Percentiles rank a stretch among this genome's conserved stretches.
These are phyloP conservation scores for Stegophylla sp. DNA, from an alignment of 2,888 invertebrate genomes.

Conservation along the genomic window DNA sequence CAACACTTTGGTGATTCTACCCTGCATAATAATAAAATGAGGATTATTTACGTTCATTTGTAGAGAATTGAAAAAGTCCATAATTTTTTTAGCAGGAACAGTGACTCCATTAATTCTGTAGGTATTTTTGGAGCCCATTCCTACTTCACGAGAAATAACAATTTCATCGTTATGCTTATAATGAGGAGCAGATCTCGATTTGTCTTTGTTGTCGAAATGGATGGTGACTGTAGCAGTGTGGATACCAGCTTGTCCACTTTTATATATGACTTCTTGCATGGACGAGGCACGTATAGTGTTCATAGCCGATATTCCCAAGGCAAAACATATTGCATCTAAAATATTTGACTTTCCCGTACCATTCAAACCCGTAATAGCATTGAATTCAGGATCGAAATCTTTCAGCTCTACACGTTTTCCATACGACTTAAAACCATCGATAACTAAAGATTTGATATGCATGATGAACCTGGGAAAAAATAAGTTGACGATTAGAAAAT, in stretches of 20 bases:
- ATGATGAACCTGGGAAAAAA: slow-evolving; percentile 67
- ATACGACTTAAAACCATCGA: slow-evolving; percentile 99
- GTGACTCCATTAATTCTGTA: slow-evolving; percentile 92
- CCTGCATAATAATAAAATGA: slow-evolving; percentile 99
- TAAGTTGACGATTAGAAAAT: too few species aligned
- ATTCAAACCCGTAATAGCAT: slow-evolving; percentile 97
- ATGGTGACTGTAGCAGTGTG: slow-evolving; percentile 95
- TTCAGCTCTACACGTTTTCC: slow-evolving; percentile 89
- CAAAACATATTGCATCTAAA: slow-evolving; percentile 96
- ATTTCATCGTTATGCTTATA: slow-evolving; percentile 92
- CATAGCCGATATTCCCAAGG: slow-evolving; percentile 80
- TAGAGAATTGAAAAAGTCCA: slow-evolving; percentile 94
- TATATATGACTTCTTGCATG: slow-evolving; percentile 95
- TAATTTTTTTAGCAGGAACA: slow-evolving; percentile 87
- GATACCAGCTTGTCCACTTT: slow-evolving; percentile 94
- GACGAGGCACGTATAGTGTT: slow-evolving; percentile 76
- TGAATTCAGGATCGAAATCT: slow-evolving; percentile 93
- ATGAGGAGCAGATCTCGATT: slow-evolving; percentile 82
- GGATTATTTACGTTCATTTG: slow-evolving; percentile 99
- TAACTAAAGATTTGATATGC: slow-evolving; percentile 88
- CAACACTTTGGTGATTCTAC: slow-evolving; percentile 95
- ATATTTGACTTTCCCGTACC: slow-evolving; percentile 98
- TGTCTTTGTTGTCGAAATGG: slow-evolving; percentile 90
- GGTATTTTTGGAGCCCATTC: slow-evolving; percentile 82
- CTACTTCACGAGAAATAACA: slow-evolving; percentile 87